Evolutionary conservation across 1,140 invertebrate genomes (phyloP).

Genomic region (Micrasema longulum): DNA sequence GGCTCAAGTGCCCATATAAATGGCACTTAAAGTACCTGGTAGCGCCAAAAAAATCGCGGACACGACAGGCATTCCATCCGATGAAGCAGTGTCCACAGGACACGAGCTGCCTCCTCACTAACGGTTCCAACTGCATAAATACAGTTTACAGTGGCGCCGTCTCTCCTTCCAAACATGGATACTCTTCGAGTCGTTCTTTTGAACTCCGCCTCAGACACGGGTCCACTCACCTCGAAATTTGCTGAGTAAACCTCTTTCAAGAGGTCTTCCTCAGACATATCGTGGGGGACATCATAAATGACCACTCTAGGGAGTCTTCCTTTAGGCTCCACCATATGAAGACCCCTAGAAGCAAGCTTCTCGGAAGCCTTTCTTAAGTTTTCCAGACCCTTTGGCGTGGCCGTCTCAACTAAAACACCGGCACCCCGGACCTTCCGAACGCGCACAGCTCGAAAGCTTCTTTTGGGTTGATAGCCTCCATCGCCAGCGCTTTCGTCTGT

Average conservation of each 20-base stretch:
- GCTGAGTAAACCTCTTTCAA: not conserved
- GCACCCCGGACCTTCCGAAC: not conserved
- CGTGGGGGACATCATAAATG: not conserved
- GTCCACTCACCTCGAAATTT: not conserved
- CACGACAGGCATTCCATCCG: not conserved
- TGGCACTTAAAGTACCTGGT: not conserved
- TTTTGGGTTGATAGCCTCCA: not conserved
- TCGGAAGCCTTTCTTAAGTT: not conserved
- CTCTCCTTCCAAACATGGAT: not conserved
- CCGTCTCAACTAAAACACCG: not conserved
- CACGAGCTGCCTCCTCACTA: not conserved
- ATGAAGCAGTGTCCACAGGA: not conserved
- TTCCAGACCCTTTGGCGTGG: not conserved
- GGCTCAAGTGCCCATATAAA: not conserved
- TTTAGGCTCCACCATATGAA: not conserved
- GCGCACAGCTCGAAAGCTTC: not conserved
- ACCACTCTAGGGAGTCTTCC: not conserved
- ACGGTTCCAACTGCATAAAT: not conserved
- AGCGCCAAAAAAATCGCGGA: not conserved
- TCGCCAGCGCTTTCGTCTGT: not conserved
- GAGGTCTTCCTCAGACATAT: not conserved
- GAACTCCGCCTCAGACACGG: not conserved
- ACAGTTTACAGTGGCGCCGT: not conserved
- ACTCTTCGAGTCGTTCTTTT: not conserved
- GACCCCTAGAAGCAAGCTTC: not conserved